phyloP scores from a whole-genome alignment of 1,140 invertebrate genomes.

The Bombus balteatus region DNA sequence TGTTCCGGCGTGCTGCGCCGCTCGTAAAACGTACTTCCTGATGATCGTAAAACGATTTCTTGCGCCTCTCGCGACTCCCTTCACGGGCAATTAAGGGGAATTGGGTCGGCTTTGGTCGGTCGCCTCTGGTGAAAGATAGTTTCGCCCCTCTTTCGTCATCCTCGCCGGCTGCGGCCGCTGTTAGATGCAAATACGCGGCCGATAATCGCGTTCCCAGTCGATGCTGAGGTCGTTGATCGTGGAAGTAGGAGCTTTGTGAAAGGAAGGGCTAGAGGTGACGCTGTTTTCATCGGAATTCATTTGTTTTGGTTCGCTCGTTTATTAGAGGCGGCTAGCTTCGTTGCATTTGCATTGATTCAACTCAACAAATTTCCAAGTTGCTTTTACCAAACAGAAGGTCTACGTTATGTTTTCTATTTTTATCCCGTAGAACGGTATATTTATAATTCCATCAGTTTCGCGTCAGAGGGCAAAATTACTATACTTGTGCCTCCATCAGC shows the following conservation, averaged over 20 bases:
- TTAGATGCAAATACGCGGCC: background rate
- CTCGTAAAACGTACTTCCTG: slow-evolving; percentile 10
- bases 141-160: background rate
- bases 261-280: background rate
- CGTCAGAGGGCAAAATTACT: no score
- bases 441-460: no score
- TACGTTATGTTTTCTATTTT: no score
- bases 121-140: slow-evolving; percentile 17
- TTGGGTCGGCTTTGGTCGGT: slow-evolving; percentile 26
- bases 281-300: background rate
- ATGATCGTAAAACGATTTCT: slow-evolving; percentile 21
- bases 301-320: background rate
- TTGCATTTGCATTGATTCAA: no score
- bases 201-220: background rate
- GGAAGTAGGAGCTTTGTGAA: background rate
- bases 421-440: no score
- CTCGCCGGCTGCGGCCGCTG: background rate
- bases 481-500: no score
- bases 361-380: no score
- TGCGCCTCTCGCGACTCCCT: slow-evolving; percentile 12
- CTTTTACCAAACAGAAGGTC: no score
- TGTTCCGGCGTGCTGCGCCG: background rate
- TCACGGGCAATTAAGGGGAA: slow-evolving; percentile 9
- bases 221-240: slow-evolving; percentile 8
- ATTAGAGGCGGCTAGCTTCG: background rate